A percentile compares a stretch with the other conserved stretches of the same genome.
Conservation (phyloP, 2,888 invertebrate genomes). For the Cordilura impudica region DNA sequence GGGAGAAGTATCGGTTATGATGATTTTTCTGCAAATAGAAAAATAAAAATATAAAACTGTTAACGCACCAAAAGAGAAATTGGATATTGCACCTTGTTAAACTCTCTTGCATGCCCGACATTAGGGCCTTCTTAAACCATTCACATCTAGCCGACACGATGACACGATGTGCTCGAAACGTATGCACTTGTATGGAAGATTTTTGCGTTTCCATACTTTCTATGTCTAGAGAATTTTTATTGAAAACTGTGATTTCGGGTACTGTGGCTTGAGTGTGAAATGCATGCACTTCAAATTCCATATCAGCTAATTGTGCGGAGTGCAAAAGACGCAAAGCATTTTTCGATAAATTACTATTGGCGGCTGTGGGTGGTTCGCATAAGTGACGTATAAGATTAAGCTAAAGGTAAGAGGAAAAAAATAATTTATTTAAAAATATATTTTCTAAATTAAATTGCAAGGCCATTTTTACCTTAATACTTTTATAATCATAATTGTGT, state of each 20-base stretch:
- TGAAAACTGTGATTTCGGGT: slow-evolving; percentile 14
- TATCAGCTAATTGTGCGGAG: slow-evolving; percentile 80
- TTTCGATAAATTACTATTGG: slow-evolving; percentile 80
- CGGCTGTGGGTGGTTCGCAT: slow-evolving; percentile 81
- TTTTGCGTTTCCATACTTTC: slow-evolving; percentile 40
- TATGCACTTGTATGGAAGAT: slow-evolving; percentile 71
- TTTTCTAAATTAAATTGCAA: background rate
- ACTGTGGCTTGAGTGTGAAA: slow-evolving; percentile 29
- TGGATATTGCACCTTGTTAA: slow-evolving; percentile 80
- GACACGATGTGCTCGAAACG: slow-evolving; percentile 82
- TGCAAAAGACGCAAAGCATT: slow-evolving; percentile 81
- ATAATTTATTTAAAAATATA: background rate
- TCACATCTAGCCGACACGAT: slow-evolving; percentile 84
- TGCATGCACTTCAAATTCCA: slow-evolving; percentile 82
- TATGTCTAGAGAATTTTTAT: slow-evolving; percentile 47
- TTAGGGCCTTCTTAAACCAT: slow-evolving; percentile 84
- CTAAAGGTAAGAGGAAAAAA: slow-evolving; percentile 63
- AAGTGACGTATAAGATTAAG: slow-evolving; percentile 81
- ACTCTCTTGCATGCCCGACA: slow-evolving; percentile 85
- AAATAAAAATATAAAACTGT: background rate
- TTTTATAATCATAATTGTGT: slow-evolving; percentile 71
- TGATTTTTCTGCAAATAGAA: slow-evolving; percentile 80
- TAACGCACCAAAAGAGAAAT: background rate
- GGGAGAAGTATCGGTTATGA: slow-evolving; percentile 83
- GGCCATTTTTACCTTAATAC: slow-evolving; percentile 70